Base-by-base conservation (phyloP, 2,113 vertebrate species). In the Psettodes erumei region DNA sequence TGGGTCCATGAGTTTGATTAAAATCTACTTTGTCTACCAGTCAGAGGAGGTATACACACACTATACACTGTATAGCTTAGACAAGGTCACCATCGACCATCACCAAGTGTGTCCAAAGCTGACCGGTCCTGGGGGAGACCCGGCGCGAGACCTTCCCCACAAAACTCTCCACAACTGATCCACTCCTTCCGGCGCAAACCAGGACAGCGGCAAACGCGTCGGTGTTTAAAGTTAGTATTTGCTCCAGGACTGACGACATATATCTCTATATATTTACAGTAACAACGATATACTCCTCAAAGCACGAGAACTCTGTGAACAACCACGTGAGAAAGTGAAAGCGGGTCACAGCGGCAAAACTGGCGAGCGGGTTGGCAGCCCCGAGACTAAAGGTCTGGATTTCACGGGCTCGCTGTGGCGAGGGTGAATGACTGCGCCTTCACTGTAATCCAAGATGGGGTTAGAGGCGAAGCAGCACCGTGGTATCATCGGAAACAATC, bases 251-350 rank as follows among this genome's bases (percentile, higher is more conserved):
- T 48, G 66, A 51, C 25, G 35, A 70, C 16, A 37, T 23, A 4
- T 71, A 81, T 38, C 55, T 77, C n/a, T 75, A 30, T 71, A 58
- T 82, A 84, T 90, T 90, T 88, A 88, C 79, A 90, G 28, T 61
- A 25, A 58, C 6, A 37, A 71, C 45, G 79, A 76, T 68, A 79
- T 78, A 68, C 54, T 79, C 23, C 28, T 50, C 32, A 71, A 79
- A 58, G 35, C 58, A 50, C 0, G 0, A 64, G 69, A 70, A 65
- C 79, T 79, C 71, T 79, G 55, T 42, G 33, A 54, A 66, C 28
- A 11, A 55, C 64, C 53, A 32, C 15, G n/a, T 51, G 18, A 66
- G 58, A 48, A 67, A 80, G 51, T 43, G 38, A 73, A 67, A 73
- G 50, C 71, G 56, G 50, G 58, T 43, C 38, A 67, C 47, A 56